Evolutionary conservation across 2,888 invertebrate species (phyloP).

Genomic region (Rugalucina vietnamica): DNA sequence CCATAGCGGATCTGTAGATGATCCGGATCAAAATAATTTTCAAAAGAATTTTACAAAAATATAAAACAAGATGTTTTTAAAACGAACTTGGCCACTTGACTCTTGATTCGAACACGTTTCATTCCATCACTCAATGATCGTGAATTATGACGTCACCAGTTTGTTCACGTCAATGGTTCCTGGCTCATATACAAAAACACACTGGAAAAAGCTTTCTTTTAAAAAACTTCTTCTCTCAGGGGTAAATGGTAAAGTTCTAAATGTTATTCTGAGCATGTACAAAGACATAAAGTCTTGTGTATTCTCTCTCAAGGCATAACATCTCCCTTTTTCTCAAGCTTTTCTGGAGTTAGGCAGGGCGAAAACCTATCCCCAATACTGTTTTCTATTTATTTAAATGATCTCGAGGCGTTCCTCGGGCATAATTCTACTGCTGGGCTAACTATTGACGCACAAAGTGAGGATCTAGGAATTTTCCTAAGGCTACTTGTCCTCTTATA

Average conservation of each 20-base stretch:
- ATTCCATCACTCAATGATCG: too few species aligned
- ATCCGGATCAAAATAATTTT: too few species aligned
- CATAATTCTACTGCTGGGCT: background rate
- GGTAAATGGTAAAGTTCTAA: background rate
- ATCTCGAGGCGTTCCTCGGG: background rate
- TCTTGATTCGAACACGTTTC: too few species aligned
- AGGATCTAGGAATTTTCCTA: background rate
- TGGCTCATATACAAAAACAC: too few species aligned
- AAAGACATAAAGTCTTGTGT: background rate
- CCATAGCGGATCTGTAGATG: too few species aligned
- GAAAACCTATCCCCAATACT: background rate
- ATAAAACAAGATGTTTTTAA: too few species aligned
- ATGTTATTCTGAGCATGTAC: background rate
- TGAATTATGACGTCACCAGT: too few species aligned
- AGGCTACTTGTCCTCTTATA: background rate
- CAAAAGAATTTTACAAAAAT: too few species aligned
- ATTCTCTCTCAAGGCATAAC: background rate
- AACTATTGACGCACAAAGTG: background rate
- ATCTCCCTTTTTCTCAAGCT: background rate
- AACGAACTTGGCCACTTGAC: too few species aligned
- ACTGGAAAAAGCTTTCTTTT: too few species aligned
- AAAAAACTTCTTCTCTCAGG: too few species aligned
- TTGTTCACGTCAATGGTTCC: too few species aligned
- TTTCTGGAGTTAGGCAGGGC: background rate
- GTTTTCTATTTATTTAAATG: background rate